phyloP scores from a whole-genome alignment of 1,140 invertebrate genomes.

The Sweltsa coloradensis region DNA sequence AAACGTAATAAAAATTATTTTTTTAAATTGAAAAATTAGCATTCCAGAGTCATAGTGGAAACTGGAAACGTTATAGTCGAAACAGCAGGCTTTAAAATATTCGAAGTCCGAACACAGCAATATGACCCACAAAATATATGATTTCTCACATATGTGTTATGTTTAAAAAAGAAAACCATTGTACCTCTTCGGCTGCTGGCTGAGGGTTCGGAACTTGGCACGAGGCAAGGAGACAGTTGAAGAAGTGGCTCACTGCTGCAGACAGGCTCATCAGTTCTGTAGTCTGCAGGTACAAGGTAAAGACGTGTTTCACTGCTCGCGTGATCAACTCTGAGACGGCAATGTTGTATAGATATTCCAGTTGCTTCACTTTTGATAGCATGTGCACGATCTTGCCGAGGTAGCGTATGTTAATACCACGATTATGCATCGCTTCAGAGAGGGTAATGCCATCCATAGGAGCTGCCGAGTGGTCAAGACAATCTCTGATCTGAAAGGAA shows the following conservation, averaged over 20 bases:
- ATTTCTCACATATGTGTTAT: too few relatives aligned
- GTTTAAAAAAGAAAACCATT: too few relatives aligned
- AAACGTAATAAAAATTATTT: constrained; percentile 1
- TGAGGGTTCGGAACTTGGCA: constrained; percentile 48
- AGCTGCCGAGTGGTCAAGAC: constrained; percentile 79
- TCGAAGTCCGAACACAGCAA: too few relatives aligned
- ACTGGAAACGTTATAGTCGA: background rate
- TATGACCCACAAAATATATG: too few relatives aligned
- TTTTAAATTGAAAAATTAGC: background rate
- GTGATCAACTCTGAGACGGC: constrained; percentile 76
- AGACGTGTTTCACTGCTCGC: constrained; percentile 85
- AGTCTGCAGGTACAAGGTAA: constrained; percentile 72
- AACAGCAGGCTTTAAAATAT: background rate
- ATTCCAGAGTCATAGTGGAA: background rate
- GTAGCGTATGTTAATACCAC: constrained; percentile 95
- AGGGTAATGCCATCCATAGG: constrained; percentile 92
- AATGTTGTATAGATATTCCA: constrained; percentile 81
- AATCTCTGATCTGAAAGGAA: constrained; percentile 68
- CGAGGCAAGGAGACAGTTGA: constrained; percentile 84
- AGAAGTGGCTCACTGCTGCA: constrained; percentile 82
- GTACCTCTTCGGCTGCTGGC: constrained; percentile 52
- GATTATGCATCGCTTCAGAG: constrained; percentile 82
- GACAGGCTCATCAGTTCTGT: constrained; percentile 83
- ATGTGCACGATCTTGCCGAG: constrained; percentile 76
- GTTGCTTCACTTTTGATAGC: constrained; percentile 60